Conservation (phyloP, 2,113 vertebrate genomes). For the Hemibagrus wyckioides region DNA sequence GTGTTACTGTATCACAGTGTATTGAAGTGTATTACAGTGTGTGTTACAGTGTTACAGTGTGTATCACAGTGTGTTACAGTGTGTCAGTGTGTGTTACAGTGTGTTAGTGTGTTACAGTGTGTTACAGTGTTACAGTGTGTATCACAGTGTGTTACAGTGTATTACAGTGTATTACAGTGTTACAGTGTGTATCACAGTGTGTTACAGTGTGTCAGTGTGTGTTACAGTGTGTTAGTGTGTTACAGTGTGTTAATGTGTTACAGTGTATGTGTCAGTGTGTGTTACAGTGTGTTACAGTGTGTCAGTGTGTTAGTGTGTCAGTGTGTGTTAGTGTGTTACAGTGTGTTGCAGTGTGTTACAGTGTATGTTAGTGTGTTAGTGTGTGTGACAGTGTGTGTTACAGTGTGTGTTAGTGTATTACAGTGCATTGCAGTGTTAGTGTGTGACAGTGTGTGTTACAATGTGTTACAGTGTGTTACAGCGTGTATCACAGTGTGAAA, state of each 20-base stretch:
- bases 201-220: neutral
- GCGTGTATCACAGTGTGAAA: neutral
- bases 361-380: too few species aligned
- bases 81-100: neutral
- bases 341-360: too few species aligned
- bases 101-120: neutral
- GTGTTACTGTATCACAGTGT: neutral
- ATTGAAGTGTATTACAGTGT: too few species aligned
- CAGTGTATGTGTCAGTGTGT: neutral
- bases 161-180: neutral
- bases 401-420: neutral
- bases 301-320: too few species aligned
- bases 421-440: fast-evolving
- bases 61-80: neutral
- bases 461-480: too few species aligned
- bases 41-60: neutral
- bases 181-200: neutral
- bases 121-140: neutral
- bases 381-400: too few species aligned
- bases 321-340: too few species aligned
- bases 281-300: neutral
- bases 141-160: neutral
- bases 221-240: neutral
- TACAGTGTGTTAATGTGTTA: too few species aligned
- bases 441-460: too few species aligned